Percentiles rank a stretch among this genome's conserved stretches.
Evolutionary conservation across 1,140 invertebrate genomes (phyloP).

Genomic region (Zaprionus davidi): DNA sequence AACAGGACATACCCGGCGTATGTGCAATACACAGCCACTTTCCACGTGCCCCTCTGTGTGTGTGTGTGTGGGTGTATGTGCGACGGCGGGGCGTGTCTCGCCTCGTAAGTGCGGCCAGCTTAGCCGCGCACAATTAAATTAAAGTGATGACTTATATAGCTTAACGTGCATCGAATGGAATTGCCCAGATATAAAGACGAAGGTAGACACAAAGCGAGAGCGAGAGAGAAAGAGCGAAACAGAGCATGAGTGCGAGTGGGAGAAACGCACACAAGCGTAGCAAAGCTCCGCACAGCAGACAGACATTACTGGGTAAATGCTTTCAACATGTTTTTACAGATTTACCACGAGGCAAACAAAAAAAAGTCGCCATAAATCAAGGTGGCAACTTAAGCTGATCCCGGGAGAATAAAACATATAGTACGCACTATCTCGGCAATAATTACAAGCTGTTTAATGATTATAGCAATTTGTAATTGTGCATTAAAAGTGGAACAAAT

Average conservation of each 20-base stretch:
- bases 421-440: not conserved
- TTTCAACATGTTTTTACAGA: conserved; percentile 12
- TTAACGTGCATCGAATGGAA: conserved; percentile 42
- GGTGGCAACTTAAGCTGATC: conserved; percentile 1
- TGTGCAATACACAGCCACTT: conserved; percentile 39
- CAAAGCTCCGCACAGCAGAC: not conserved
- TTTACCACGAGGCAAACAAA: not conserved
- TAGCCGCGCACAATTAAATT: conserved; percentile 63
- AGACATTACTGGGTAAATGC: not conserved
- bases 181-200: conserved; percentile 11
- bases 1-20: conserved; percentile 47
- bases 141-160: conserved; percentile 65
- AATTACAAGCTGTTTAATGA: not conserved
- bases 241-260: not conserved
- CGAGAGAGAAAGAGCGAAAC: not conserved
- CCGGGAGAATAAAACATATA: not conserved
- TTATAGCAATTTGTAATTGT: not conserved
- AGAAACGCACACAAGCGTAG: conserved; percentile 6
- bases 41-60: not conserved
- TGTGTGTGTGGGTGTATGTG: conserved; percentile 13
- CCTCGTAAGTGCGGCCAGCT: conserved; percentile 53
- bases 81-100: conserved; percentile 19
- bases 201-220: not conserved
- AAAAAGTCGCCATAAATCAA: conserved; percentile 2
- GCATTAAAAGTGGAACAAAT: not conserved